Conservation (phyloP, 2,888 invertebrate species). For the Philereme vetulata region DNA sequence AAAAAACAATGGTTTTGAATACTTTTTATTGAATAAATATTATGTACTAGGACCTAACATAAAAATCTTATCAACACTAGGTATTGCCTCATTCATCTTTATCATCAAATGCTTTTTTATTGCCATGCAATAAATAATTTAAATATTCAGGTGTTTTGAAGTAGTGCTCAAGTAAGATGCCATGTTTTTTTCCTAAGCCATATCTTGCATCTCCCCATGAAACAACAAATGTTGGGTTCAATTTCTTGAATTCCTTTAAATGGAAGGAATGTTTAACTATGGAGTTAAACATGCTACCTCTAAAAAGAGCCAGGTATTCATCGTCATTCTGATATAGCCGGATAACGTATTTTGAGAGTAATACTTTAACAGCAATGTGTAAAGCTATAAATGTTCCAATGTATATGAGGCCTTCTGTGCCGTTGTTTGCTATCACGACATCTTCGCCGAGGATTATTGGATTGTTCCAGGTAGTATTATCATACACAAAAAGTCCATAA, state of each 20-base stretch:
- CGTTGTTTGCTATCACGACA: slow-evolving; percentile 67
- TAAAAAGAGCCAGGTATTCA: slow-evolving; percentile 69
- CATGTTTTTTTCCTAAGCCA: slow-evolving; percentile 67
- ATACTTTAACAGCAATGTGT: slow-evolving; percentile 62
- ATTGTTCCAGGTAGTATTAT: slow-evolving; percentile 53
- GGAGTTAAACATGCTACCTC: slow-evolving; percentile 63
- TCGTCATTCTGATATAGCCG: slow-evolving; percentile 72
- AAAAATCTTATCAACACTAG: no score
- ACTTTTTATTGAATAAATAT: no score
- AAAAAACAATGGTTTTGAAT: no score
- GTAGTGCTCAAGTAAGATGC: slow-evolving; percentile 67
- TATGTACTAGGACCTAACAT: no score
- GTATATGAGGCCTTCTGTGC: slow-evolving; percentile 65
- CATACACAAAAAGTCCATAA: slow-evolving; percentile 61
- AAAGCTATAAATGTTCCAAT: slow-evolving; percentile 64
- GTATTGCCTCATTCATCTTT: slow-evolving; percentile 15
- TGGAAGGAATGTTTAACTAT: slow-evolving; percentile 65
- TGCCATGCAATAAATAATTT: slow-evolving; percentile 63
- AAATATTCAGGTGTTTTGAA: slow-evolving; percentile 75
- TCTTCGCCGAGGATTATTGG: slow-evolving; percentile 64
- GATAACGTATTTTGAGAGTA: slow-evolving; percentile 71
- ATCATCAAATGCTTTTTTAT: slow-evolving; percentile 37
- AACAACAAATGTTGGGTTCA: slow-evolving; percentile 60
- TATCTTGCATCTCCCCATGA: slow-evolving; percentile 73
- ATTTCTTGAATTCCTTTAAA: slow-evolving; percentile 65